These are phyloP conservation scores for Oxycera nigricornis DNA, from an alignment of 2,888 invertebrate species.

Conservation along the genomic window DNA sequence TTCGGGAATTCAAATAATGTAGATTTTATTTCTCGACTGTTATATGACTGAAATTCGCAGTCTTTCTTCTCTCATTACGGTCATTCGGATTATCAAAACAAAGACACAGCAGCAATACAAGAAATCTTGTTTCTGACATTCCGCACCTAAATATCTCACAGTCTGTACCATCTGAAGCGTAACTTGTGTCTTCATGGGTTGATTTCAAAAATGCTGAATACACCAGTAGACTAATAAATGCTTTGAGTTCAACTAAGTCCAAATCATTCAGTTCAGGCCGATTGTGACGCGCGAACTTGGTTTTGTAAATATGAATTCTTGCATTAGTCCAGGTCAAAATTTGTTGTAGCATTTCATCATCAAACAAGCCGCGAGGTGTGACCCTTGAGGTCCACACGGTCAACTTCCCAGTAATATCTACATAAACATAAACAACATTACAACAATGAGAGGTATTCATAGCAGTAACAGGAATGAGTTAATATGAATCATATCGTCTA, in stretches of 20 bases:
- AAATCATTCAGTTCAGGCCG: not conserved
- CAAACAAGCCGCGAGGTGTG: too few relatives aligned
- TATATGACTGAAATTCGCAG: not conserved
- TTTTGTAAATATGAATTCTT: not conserved
- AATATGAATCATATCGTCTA: too few relatives aligned
- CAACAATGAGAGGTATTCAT: too few relatives aligned
- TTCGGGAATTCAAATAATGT: not conserved
- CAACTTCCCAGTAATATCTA: too few relatives aligned
- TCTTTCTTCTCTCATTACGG: not conserved
- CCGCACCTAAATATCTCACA: constrained; percentile 26
- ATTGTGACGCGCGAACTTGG: not conserved
- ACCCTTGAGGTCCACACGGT: too few relatives aligned
- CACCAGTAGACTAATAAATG: not conserved
- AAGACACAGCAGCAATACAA: not conserved
- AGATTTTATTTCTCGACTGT: not conserved
- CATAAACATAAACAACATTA: too few relatives aligned
- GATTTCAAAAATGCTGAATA: constrained; percentile 20
- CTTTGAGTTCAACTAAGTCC: not conserved
- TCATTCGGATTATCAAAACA: not conserved
- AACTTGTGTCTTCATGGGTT: not conserved
- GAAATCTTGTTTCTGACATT: constrained; percentile 10
- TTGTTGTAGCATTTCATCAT: not conserved
- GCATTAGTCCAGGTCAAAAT: not conserved
- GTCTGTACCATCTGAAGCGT: constrained; percentile 1
- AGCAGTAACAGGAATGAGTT: too few relatives aligned